Evolutionary conservation across 2,888 invertebrate genomes (phyloP).

Genomic region (Hoplodrina ambigua): DNA sequence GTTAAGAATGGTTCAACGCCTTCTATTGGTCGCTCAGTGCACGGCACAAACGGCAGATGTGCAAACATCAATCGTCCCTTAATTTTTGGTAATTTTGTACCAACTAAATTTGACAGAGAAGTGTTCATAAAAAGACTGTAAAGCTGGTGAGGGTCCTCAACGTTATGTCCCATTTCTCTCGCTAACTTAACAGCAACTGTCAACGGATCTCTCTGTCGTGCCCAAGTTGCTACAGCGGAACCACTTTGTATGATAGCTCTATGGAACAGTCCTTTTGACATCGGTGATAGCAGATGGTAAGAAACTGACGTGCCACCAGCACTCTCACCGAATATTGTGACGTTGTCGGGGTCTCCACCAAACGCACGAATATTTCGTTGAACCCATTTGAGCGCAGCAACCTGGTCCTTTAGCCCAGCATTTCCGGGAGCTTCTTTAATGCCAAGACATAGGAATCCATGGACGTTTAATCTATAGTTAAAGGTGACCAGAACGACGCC

Average conservation of each 20-base stretch:
- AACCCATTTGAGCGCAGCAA: constrained; percentile 70
- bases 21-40: constrained; percentile 29
- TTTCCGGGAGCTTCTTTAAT: constrained; percentile 72
- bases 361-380: constrained; percentile 67
- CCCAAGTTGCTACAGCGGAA: constrained; percentile 67
- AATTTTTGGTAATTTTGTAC: constrained; percentile 1
- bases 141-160: constrained; percentile 19
- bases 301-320: constrained; percentile 69
- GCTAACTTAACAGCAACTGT: constrained; percentile 12
- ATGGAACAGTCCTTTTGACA: constrained; percentile 69
- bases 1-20: constrained; percentile 51
- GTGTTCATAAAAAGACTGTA: constrained; percentile 26
- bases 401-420: constrained; percentile 71
- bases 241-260: constrained; percentile 71
- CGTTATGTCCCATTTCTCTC: constrained; percentile 17
- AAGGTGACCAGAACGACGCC: constrained; percentile 48
- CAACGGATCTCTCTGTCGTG: constrained; percentile 42
- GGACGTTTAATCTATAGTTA: constrained; percentile 69
- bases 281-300: constrained; percentile 65
- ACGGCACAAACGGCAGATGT: constrained; percentile 21
- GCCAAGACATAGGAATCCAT: constrained; percentile 69
- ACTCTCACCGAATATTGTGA: constrained; percentile 72
- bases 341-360: constrained; percentile 71
- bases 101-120: constrained; percentile 18
- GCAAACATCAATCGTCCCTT: constrained; percentile 16